Percentiles rank a stretch among this genome's conserved stretches.
These are phyloP conservation scores for Euthynnus affinis DNA, from an alignment of 2,797 vertebrate genomes.

Conservation along the genomic window DNA sequence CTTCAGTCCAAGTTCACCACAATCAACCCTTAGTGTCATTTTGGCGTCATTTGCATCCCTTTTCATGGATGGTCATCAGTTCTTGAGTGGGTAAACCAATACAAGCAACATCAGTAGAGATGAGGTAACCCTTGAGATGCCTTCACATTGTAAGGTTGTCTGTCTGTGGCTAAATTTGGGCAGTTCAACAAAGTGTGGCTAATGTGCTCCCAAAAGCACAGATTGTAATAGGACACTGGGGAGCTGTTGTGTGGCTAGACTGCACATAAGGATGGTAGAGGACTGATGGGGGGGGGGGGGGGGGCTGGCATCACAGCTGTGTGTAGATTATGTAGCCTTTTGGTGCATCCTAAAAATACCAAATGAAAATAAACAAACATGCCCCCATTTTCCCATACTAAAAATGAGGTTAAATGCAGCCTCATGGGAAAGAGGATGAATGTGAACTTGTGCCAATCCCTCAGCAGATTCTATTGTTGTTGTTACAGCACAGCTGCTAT, in stretches of 20 bases:
- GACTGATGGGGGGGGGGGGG: neutral
- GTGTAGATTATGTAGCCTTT: conserved; percentile 10
- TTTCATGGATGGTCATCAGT: conserved; percentile 29
- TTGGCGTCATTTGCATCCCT: conserved; percentile 54
- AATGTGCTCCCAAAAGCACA: conserved; percentile 32
- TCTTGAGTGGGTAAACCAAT: conserved; percentile 1
- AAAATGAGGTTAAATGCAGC: conserved; percentile 49
- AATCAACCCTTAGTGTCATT: conserved; percentile 63
- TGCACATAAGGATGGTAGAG: conserved; percentile 21
- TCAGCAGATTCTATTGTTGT: conserved; percentile 57
- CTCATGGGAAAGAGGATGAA: conserved; percentile 57
- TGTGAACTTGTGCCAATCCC: conserved; percentile 51
- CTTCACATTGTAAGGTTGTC: neutral
- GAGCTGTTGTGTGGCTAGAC: conserved; percentile 51
- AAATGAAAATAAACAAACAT: conserved; percentile 9
- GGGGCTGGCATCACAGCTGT: conserved; percentile 22
- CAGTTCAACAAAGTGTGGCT: neutral
- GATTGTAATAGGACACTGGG: conserved; percentile 57
- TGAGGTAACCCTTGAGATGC: neutral
- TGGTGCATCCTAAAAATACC: conserved; percentile 26
- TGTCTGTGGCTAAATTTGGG: neutral
- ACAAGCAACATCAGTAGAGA: conserved; percentile 11
- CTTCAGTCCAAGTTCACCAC: conserved; percentile 60
- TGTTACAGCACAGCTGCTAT: conserved; percentile 67
- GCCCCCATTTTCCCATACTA: conserved; percentile 33